Evolutionary conservation across 2,797 vertebrate species (phyloP), one percentile per base, ranked within the genome.

Genomic region (Poecile montanus): DNA sequence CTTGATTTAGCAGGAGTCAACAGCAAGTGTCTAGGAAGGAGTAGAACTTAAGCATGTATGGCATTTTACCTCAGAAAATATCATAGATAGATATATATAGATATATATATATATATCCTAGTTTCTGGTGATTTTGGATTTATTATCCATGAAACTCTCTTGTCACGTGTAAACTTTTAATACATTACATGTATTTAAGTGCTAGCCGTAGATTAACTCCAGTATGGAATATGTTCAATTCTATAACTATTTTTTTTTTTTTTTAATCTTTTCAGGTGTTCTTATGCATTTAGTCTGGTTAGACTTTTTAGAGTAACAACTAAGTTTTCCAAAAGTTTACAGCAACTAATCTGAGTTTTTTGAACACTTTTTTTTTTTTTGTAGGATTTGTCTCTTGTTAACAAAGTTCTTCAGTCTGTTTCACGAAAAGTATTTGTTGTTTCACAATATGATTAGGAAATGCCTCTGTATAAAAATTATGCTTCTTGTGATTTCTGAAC

Each of bases 161-260:
- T 11, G 3, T 84, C 32, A 30, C 15, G 13, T 32, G 10, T 47
- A 30, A 7, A 3, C 14, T 63, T 88, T 16, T 32, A 77, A 30
- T 63, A 57, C 1, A 2, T 57, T 56, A 57, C 0, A 0, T 2
- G 1, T 80, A 27, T 48, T 67, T 77, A 74, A 60, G 25, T 44
- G 60, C 45, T 70, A 76, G 25, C 42, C 1, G 0, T 36, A 36
- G 44, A 16, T 77, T 77, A 85, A 66, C n/a, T 54, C 16, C 16
- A 45, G 45, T 10, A 18, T 76, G 40, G 27, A 82, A 76, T 0
- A 0, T n/a, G 11, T 93, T 90, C 40, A 10, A 36, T 83, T 70
- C 7, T 62, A 10, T 38, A 76, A 27, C 3, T 48, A 0, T 3
- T 13, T n/a, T n/a, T n/a, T n/a, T n/a, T 0, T 12, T 62, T 86